Conservation (phyloP, 92 coral and sea anemone genomes). For the Phenganax subtilis region DNA sequence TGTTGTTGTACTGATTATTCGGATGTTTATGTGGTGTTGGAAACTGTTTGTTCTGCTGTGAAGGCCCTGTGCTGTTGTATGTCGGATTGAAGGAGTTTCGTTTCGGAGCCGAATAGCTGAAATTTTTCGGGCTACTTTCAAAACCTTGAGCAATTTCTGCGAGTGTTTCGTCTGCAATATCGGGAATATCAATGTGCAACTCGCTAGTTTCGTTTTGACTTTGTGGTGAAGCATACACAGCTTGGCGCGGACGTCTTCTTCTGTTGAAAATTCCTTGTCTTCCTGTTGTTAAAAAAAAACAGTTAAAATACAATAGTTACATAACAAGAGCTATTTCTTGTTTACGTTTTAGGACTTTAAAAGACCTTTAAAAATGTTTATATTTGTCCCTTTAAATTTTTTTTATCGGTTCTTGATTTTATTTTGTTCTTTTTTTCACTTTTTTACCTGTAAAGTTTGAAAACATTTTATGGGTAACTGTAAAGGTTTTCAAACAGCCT, state of each 20-base stretch:
- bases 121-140: constrained; percentile 14
- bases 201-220: constrained; percentile 6
- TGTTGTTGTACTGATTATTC: constrained; percentile 21
- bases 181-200: constrained; percentile 15
- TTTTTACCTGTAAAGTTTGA: constrained; percentile 34
- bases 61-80: neutral
- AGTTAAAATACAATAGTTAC: neutral
- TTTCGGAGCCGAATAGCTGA: neutral
- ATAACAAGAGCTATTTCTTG: too few species aligned
- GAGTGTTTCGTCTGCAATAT: constrained; percentile 24
- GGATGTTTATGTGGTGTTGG: constrained; percentile 24
- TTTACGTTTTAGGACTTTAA: constrained; percentile 9
- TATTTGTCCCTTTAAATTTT: constrained; percentile 12
- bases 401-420: neutral
- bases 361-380: neutral
- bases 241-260: constrained; percentile 37
- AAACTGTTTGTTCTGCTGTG: constrained; percentile 2
- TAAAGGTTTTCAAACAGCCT: neutral
- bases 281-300: constrained; percentile 1
- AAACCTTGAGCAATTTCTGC: constrained; percentile 28
- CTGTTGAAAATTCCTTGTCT: constrained; percentile 41
- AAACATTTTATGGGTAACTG: neutral
- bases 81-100: neutral
- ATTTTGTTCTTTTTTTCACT: neutral
- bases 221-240: constrained; percentile 41